Evolutionary conservation across 2,888 invertebrate species (phyloP).

Genomic region (Orthonevra nobilis): DNA sequence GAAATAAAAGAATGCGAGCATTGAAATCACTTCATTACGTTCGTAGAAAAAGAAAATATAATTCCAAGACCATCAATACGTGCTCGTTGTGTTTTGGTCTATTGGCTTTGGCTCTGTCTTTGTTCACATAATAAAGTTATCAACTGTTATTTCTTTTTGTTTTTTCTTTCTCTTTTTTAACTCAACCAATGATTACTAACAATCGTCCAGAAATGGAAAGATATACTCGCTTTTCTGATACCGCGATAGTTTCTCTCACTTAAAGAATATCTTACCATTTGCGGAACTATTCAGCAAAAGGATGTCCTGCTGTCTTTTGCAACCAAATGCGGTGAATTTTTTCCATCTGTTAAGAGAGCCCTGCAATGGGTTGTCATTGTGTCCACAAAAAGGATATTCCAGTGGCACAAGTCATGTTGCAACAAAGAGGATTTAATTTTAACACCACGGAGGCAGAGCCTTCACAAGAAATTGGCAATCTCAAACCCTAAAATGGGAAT

Average conservation of each 20-base stretch:
- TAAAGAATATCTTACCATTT: conserved; percentile 50
- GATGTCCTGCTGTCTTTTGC: neutral
- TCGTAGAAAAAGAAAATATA: conserved; percentile 18
- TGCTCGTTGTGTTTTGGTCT: conserved; percentile 52
- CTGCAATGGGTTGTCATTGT: conserved; percentile 26
- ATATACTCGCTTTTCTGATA: neutral
- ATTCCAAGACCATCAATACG: conserved; percentile 33
- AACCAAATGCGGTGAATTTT: conserved; percentile 42
- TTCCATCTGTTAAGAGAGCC: too few relatives aligned
- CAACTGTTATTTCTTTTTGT: conserved; percentile 26
- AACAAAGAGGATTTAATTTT: conserved; percentile 58
- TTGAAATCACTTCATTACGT: conserved; percentile 47
- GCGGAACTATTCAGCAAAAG: conserved; percentile 13
- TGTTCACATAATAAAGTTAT: conserved; percentile 45
- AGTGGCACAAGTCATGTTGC: conserved; percentile 33
- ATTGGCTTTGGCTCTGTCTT: conserved; percentile 11
- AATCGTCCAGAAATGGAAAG: neutral
- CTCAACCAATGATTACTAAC: neutral
- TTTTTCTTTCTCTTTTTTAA: conserved; percentile 30
- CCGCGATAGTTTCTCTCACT: conserved; percentile 37
- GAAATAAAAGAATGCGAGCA: conserved; percentile 19
- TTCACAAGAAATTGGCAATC: conserved; percentile 49
- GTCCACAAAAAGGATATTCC: conserved; percentile 11
- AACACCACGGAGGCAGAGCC: conserved; percentile 61
- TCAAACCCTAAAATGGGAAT: conserved; percentile 46